These are phyloP conservation scores for Cynopterus brachyotis DNA, from an alignment of 2,113 vertebrate genomes.

Conservation along the genomic window DNA sequence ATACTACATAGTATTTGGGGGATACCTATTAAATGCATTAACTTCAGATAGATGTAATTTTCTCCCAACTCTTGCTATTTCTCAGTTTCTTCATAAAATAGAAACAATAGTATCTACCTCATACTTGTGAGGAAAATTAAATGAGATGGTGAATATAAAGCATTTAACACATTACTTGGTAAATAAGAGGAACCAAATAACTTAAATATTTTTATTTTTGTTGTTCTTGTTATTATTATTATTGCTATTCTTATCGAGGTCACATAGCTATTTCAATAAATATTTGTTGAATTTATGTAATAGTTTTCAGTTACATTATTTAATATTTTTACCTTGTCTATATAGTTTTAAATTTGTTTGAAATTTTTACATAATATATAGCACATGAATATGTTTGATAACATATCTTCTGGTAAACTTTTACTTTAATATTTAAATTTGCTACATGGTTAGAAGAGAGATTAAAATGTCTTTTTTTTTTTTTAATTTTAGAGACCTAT, in stretches of 20 bases:
- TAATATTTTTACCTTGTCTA: constrained; percentile 13
- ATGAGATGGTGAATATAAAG: background rate
- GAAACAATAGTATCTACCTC: background rate
- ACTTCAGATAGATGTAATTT: background rate
- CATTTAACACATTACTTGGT: background rate
- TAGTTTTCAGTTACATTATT: background rate
- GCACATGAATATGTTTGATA: background rate
- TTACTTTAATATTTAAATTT: constrained; percentile 8
- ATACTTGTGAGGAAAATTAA: background rate
- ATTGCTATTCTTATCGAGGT: background rate
- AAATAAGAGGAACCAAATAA: background rate
- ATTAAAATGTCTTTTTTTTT: constrained; percentile 9
- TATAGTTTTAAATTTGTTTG: background rate
- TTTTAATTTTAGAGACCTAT: constrained; percentile 87
- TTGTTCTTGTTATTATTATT: background rate
- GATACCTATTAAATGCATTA: background rate
- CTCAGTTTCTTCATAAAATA: background rate
- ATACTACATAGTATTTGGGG: background rate
- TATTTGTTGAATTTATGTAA: background rate
- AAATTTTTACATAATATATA: background rate
- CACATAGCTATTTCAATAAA: background rate
- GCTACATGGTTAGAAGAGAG: background rate
- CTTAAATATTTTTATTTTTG: background rate
- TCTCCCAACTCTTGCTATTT: background rate
- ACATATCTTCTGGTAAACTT: background rate